Conservation (phyloP, 2,797 vertebrate species). For the Eulemur rubriventer region DNA sequence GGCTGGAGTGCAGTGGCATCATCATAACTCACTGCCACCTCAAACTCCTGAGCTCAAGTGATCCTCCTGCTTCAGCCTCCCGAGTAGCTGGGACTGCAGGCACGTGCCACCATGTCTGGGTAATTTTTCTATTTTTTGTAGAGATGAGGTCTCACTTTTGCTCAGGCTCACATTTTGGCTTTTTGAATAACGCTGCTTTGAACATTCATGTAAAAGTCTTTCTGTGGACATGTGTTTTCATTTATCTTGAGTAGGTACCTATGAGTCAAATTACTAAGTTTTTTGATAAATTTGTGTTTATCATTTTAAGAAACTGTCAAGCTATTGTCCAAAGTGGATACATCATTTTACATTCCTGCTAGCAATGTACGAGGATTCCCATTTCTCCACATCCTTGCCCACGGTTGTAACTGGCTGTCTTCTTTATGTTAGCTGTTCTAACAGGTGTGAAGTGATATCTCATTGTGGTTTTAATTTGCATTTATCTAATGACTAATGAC, state of each 20-base stretch:
- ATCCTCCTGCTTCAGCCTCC: background rate
- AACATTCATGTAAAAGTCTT: background rate
- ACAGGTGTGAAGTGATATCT: background rate
- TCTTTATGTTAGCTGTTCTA: background rate
- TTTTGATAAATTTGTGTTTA: background rate
- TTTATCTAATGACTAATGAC: no score
- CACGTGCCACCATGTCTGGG: background rate
- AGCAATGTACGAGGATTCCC: background rate
- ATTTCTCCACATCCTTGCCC: background rate
- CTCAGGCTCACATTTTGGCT: background rate
- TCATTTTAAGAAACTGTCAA: background rate
- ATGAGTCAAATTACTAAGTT: background rate
- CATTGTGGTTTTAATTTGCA: no score
- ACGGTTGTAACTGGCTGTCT: background rate
- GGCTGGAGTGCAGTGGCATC: background rate
- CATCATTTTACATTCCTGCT: background rate
- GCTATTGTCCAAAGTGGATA: background rate
- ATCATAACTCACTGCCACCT: background rate
- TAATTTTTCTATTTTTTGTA: background rate
- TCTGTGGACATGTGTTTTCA: background rate
- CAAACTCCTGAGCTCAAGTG: background rate
- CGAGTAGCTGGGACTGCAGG: background rate
- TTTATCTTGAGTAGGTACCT: background rate
- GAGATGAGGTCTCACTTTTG: background rate
- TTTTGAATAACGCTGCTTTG: background rate